Conservation (phyloP, 2,888 invertebrate species). For the Diloba caeruleocephala region DNA sequence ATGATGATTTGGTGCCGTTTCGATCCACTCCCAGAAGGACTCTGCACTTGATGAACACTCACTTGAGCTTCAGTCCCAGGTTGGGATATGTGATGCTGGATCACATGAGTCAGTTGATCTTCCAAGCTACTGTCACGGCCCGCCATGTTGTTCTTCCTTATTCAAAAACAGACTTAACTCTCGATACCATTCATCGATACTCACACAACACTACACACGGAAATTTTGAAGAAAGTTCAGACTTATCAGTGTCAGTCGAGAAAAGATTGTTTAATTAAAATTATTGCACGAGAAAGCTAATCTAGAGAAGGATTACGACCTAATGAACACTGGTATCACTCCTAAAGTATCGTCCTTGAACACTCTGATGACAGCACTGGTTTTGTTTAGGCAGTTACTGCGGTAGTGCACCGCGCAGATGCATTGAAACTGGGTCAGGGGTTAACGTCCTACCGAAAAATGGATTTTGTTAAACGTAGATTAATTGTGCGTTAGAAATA, state of each 20-base stretch:
- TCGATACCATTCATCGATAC: slow-evolving; percentile 54
- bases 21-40: slow-evolving; percentile 76
- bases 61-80: slow-evolving; percentile 79
- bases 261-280: slow-evolving; percentile 46
- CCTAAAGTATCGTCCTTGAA: slow-evolving; percentile 61
- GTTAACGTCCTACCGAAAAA: slow-evolving; percentile 73
- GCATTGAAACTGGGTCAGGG: slow-evolving; percentile 82
- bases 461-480: slow-evolving; percentile 60
- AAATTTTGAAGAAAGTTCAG: slow-evolving; percentile 65
- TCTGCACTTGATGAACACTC: slow-evolving; percentile 83
- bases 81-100: slow-evolving; percentile 82
- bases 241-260: slow-evolving; percentile 76
- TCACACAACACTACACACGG: slow-evolving; percentile 38
- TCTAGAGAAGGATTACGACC: slow-evolving; percentile 59
- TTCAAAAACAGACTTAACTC: slow-evolving; percentile 60
- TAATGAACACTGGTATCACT: slow-evolving; percentile 87
- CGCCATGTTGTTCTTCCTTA: slow-evolving; percentile 72
- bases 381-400: slow-evolving; percentile 63
- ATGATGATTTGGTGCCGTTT: slow-evolving; percentile 87
- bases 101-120: slow-evolving; percentile 81
- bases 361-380: slow-evolving; percentile 55
- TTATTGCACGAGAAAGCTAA: slow-evolving; percentile 67
- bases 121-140: slow-evolving; percentile 76
- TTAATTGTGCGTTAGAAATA: slow-evolving; percentile 48
- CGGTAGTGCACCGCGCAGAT: slow-evolving; percentile 78